phyloP scores from a whole-genome alignment of 2,888 invertebrate species.

The Sthenelais limicola region DNA sequence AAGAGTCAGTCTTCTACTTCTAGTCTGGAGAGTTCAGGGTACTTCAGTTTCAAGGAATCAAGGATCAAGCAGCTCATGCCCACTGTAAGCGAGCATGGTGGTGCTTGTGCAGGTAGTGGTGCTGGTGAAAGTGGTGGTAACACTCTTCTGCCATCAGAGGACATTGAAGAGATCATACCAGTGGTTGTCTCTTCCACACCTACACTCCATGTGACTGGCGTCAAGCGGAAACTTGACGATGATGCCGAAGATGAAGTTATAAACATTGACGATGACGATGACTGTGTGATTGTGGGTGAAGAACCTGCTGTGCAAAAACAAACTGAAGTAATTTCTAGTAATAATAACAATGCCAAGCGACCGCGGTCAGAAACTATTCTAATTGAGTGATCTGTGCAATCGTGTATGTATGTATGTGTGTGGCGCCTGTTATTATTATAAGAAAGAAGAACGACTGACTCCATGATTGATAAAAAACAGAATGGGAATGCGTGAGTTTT shows the following conservation, averaged over 20 bases:
- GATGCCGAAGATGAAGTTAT: background rate
- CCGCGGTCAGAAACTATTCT: constrained; percentile 31
- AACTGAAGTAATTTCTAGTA: background rate
- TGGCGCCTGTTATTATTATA: background rate
- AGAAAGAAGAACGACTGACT: background rate
- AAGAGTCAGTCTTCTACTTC: constrained; percentile 52
- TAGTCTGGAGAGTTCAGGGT: constrained; percentile 52
- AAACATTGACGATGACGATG: constrained; percentile 45
- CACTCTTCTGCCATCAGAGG: too few relatives aligned
- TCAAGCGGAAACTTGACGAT: constrained; percentile 41
- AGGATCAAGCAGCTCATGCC: constrained; percentile 45
- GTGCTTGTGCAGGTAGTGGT: too few relatives aligned
- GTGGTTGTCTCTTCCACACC: background rate
- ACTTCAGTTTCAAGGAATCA: constrained; percentile 48
- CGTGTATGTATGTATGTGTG: background rate
- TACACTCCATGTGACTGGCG: constrained; percentile 1
- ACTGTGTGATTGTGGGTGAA: constrained; percentile 42
- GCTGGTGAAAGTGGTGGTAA: too few relatives aligned
- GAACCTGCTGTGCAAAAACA: constrained; percentile 8
- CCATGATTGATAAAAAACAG: too few relatives aligned
- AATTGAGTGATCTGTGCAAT: constrained; percentile 37
- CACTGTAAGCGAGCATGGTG: background rate
- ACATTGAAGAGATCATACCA: background rate
- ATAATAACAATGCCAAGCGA: constrained; percentile 38
- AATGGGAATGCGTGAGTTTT: too few relatives aligned